phyloP scores from a whole-genome alignment of 2,113 vertebrate genomes.

The Poicephalus gulielmi region DNA sequence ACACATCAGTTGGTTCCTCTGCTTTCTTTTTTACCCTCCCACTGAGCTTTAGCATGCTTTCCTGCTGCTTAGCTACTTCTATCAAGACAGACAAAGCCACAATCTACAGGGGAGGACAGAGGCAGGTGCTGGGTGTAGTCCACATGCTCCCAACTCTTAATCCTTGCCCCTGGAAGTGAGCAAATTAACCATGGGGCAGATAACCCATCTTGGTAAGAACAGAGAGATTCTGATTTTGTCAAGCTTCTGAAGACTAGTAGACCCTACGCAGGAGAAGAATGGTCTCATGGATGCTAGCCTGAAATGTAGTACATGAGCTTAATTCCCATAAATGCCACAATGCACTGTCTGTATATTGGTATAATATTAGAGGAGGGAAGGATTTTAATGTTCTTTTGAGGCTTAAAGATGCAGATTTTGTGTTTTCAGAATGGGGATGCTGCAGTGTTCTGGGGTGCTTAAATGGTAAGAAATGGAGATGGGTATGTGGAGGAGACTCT shows the following conservation, averaged over 20 bases:
- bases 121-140: background rate
- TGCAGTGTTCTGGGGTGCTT: background rate
- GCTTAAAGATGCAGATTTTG: background rate
- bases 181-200: background rate
- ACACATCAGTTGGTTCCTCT: background rate
- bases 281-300: background rate
- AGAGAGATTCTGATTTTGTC: background rate
- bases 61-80: background rate
- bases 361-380: background rate
- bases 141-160: accelerated
- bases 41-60: background rate
- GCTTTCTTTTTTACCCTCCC: background rate
- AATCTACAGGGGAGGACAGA: background rate
- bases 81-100: background rate
- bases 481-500: background rate
- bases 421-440: background rate
- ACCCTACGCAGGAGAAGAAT: background rate
- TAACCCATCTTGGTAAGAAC: background rate
- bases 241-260: background rate
- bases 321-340: background rate
- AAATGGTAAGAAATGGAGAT: background rate
- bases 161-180: background rate
- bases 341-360: background rate
- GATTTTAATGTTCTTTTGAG: background rate
- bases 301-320: background rate